Conservation (phyloP, 2,888 invertebrate genomes). For the Tenthredo notha region DNA sequence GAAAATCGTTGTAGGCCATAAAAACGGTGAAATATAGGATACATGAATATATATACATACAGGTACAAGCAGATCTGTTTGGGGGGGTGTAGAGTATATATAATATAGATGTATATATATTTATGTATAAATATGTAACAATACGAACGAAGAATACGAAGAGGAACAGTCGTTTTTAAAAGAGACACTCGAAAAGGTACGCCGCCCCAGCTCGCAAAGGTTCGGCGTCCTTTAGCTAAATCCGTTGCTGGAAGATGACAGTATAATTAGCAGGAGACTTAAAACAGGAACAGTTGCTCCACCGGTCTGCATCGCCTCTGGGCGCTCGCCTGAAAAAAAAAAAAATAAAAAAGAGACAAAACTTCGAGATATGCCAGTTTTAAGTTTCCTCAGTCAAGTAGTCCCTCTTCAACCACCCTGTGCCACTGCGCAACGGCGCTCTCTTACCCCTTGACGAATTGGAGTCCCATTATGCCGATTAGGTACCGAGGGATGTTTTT, state of each 20-base stretch:
- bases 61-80: background rate
- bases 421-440: background rate
- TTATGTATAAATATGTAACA: no score
- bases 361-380: constrained; percentile 25
- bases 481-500: constrained; percentile 26
- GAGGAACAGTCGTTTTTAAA: background rate
- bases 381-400: constrained; percentile 22
- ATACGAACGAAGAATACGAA: background rate
- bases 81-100: background rate
- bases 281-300: constrained; percentile 43
- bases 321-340: constrained; percentile 37
- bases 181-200: constrained; percentile 11
- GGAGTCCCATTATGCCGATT: constrained; percentile 45
- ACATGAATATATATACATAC: background rate
- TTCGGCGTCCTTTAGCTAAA: constrained; percentile 31
- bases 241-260: constrained; percentile 51
- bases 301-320: constrained; percentile 46
- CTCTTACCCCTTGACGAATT: constrained; percentile 35
- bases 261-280: constrained; percentile 50
- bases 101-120: background rate
- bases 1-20: background rate
- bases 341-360: background rate
- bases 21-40: background rate
- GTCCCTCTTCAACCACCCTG: background rate
- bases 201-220: background rate